Conservation (phyloP, 2,888 invertebrate genomes). For the Drosophila antonietae region DNA sequence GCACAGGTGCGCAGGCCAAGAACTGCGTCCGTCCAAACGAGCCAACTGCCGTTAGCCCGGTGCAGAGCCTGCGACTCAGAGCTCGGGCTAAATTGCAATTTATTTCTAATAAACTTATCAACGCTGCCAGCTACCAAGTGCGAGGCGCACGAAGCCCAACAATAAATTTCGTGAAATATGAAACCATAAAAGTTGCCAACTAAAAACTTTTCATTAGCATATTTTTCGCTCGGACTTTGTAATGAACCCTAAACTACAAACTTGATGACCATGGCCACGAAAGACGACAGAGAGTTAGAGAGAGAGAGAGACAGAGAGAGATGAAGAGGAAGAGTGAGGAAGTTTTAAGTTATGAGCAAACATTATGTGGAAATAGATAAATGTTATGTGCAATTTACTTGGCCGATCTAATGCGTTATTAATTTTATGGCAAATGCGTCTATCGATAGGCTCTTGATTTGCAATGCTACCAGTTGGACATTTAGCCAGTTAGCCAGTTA, state of each 20-base stretch:
- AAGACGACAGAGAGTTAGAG: not conserved
- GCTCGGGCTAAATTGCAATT: slow-evolving; percentile 74
- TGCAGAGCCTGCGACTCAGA: slow-evolving; percentile 16
- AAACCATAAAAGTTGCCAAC: slow-evolving; percentile 68
- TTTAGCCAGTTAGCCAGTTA: not conserved
- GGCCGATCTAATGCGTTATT: slow-evolving; percentile 78
- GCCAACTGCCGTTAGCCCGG: slow-evolving; percentile 62
- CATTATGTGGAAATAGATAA: slow-evolving; percentile 71
- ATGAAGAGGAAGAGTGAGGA: not conserved
- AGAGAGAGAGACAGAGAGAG: not conserved
- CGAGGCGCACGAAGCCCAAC: slow-evolving; percentile 15
- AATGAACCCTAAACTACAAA: slow-evolving; percentile 74
- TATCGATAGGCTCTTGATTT: slow-evolving; percentile 56
- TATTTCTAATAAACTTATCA: slow-evolving; percentile 81
- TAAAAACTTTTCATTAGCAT: slow-evolving; percentile 78
- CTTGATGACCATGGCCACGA: slow-evolving; percentile 51
- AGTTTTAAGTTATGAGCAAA: slow-evolving; percentile 59
- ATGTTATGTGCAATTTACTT: slow-evolving; percentile 65
- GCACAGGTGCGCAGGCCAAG: slow-evolving; percentile 59
- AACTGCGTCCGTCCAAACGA: slow-evolving; percentile 46
- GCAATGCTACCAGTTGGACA: slow-evolving; percentile 26
- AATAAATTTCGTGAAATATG: slow-evolving; percentile 79
- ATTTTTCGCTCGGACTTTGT: slow-evolving; percentile 48
- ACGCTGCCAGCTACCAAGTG: slow-evolving; percentile 71
- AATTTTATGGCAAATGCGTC: slow-evolving; percentile 73